Base-by-base conservation (phyloP, 2,888 invertebrate species). In the Meandrusa payeni region DNA sequence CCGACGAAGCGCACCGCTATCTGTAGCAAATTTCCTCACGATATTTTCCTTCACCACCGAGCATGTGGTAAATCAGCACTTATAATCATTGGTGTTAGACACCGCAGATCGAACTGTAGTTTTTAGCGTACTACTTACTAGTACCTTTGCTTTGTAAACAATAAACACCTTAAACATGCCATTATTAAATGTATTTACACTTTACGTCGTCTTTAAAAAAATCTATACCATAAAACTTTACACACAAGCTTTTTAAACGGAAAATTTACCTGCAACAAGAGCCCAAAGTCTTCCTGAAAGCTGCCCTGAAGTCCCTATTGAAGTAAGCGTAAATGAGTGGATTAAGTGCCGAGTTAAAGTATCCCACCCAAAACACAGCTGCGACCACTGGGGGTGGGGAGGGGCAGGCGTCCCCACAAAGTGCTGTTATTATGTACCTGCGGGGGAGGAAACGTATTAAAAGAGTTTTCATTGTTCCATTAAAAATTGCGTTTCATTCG, bases 261-360 rank as follows among this genome's bases (percentile, higher is more conserved):
- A 10, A 29, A 3, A 27, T 20, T 36, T 28, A 80, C 76, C 90
- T 90, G 85, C 94, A 93, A 70, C 94, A 93, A 46, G 91, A 92
- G 59, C 91, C 92, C 61, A 97, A 80, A 5, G 96, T 96, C 80
- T 95, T 95, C 78, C 95, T 93, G 89, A 98, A 98, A 5, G 98
- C 98, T 38, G 94, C 94, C 55, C 98, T 90, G 82, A 99, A 98
- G 82, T 99, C 98, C 41, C 97, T 90, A 82, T 98, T 98, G 90
- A 98, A 98, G 86, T 97, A 97, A 23, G 98, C 98, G 88, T 97
- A 98, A 74, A 98, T 97, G 58, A 98, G 91, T 2, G 98, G 98
- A 81, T 99, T 99, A 38, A 98, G 90, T 11, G 97, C 97, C 5
- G 97, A 97, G 86, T 98, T 98, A 89, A 97, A 97, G 89, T 99